Conservation (phyloP, 1,140 invertebrate species). For the Holcopasites calliopsidis region DNA sequence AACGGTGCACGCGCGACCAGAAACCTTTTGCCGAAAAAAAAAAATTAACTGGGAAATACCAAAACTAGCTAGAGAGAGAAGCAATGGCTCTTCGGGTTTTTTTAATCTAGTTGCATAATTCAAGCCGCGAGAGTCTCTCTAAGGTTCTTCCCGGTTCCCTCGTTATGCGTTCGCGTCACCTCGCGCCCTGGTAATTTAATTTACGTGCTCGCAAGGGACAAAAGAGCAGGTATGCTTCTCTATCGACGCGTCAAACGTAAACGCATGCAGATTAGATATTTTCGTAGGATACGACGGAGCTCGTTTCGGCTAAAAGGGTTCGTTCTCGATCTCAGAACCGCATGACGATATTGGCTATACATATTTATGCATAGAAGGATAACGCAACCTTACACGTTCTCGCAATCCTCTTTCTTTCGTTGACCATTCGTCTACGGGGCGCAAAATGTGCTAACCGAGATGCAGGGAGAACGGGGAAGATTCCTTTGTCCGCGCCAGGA, state of each 20-base stretch:
- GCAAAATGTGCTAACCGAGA: constrained; percentile 19
- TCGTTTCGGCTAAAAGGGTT: constrained; percentile 65
- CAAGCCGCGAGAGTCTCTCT: too few relatives aligned
- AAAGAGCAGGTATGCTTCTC: constrained; percentile 35
- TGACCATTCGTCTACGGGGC: too few relatives aligned
- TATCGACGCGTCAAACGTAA: constrained; percentile 72
- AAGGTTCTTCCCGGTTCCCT: constrained; percentile 15
- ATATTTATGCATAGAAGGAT: constrained; percentile 76
- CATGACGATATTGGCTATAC: constrained; percentile 75
- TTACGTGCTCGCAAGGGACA: constrained; percentile 40
- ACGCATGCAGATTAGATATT: constrained; percentile 76
- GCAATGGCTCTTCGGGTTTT: too few relatives aligned
- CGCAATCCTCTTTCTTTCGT: too few relatives aligned
- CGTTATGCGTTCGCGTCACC: not conserved
- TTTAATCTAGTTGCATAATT: too few relatives aligned
- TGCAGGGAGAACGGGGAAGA: constrained; percentile 19
- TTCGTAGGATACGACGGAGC: constrained; percentile 66
- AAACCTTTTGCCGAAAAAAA: constrained; percentile 34
- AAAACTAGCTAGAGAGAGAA: too few relatives aligned
- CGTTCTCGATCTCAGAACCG: constrained; percentile 57
- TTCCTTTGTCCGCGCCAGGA: constrained; percentile 59
- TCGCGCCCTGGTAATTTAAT: constrained; percentile 51
- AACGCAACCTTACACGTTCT: constrained; percentile 34
- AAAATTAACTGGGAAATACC: constrained; percentile 77
- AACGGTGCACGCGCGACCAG: constrained; percentile 68